These are phyloP conservation scores for Parapristionchus giblindavisi DNA, from an alignment of 2,888 invertebrate genomes.

Conservation along the genomic window DNA sequence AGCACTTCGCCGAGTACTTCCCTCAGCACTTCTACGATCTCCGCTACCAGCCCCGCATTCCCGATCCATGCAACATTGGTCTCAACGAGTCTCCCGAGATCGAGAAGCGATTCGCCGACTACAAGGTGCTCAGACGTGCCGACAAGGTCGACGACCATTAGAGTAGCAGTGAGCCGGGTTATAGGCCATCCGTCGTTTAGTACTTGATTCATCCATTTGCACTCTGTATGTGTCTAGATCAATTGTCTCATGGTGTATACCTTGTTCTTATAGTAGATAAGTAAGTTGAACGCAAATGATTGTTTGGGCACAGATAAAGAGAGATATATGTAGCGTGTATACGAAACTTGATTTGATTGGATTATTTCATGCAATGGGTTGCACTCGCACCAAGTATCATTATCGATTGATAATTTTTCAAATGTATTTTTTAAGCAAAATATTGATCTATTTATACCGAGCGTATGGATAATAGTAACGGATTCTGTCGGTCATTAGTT, in stretches of 20 bases:
- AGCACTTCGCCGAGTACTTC: constrained; percentile 66
- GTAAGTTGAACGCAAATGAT: constrained; percentile 12
- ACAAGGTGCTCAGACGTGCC: constrained; percentile 66
- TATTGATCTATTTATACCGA: too few relatives aligned
- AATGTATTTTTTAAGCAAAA: neutral
- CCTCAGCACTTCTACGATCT: constrained; percentile 65
- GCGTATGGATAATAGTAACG: too few relatives aligned
- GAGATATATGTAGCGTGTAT: too few relatives aligned
- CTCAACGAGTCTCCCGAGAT: constrained; percentile 63
- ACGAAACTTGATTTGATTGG: too few relatives aligned
- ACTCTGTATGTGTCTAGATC: neutral
- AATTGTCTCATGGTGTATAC: constrained; percentile 6
- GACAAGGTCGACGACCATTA: constrained; percentile 68
- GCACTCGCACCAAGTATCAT: constrained; percentile 3
- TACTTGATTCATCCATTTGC: neutral
- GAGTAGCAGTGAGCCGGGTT: constrained; percentile 9
- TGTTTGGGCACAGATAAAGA: too few relatives aligned
- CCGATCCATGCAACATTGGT: constrained; percentile 65
- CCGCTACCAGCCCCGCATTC: constrained; percentile 60
- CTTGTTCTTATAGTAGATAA: too few relatives aligned
- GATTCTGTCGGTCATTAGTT: too few relatives aligned
- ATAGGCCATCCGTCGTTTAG: too few relatives aligned
- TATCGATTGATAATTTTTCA: neutral
- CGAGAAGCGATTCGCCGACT: constrained; percentile 66
- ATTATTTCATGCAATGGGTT: constrained; percentile 1